phyloP scores from a whole-genome alignment of 2,113 vertebrate species.

The Phrynocephalus versicolor region DNA sequence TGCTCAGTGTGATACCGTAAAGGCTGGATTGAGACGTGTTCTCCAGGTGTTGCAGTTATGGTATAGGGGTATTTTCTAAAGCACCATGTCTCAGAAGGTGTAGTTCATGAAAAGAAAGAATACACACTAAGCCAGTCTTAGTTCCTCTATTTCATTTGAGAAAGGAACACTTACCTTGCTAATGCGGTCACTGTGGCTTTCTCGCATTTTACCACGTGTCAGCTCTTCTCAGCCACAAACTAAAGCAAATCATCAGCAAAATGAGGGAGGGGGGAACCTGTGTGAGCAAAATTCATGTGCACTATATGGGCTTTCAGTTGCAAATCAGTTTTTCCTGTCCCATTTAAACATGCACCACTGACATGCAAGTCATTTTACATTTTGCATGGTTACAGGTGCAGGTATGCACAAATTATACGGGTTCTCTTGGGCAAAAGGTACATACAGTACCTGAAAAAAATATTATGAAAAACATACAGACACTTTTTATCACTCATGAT shows the following conservation, averaged over 20 bases:
- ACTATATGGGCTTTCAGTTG: slow-evolving; percentile 19
- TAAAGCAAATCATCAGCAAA: slow-evolving; percentile 45
- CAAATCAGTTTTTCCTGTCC: not conserved
- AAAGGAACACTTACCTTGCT: slow-evolving; percentile 52
- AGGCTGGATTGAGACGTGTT: not conserved
- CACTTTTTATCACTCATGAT: not conserved
- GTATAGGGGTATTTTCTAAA: not conserved
- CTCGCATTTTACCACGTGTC: slow-evolving; percentile 42
- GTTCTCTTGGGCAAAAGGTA: not conserved
- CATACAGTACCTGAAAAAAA: too few species aligned
- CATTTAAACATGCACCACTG: not conserved
- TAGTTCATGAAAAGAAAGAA: slow-evolving; percentile 34
- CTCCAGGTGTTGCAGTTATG: not conserved
- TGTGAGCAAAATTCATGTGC: not conserved
- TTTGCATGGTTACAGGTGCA: not conserved
- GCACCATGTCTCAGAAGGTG: not conserved
- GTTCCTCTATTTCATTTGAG: slow-evolving; percentile 5
- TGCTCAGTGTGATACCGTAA: slow-evolving; percentile 15
- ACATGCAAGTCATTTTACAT: not conserved
- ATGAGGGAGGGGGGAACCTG: slow-evolving; percentile 20
- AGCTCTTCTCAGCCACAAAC: slow-evolving; percentile 49
- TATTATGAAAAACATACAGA: not conserved
- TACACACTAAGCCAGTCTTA: not conserved
- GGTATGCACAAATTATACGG: not conserved
- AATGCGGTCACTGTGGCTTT: slow-evolving; percentile 61